phyloP scores from a whole-genome alignment of 2,113 vertebrate species.

The Colistium nudipinnis region DNA sequence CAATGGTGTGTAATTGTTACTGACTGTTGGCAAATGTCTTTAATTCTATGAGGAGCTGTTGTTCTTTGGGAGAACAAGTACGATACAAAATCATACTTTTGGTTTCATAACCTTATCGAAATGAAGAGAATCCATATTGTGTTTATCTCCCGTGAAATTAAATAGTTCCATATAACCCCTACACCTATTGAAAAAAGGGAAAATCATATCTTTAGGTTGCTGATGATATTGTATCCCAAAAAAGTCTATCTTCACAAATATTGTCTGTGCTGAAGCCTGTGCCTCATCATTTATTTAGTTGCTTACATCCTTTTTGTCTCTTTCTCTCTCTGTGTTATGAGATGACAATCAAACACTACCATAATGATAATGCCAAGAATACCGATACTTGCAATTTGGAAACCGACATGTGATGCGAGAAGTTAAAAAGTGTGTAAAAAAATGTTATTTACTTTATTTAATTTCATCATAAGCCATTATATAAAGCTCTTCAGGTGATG shows the following conservation, averaged over 20 bases:
- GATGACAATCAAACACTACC: slow-evolving; percentile 67
- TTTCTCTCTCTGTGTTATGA: slow-evolving; percentile 38
- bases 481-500: slow-evolving; percentile 27
- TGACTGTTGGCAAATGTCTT: slow-evolving; percentile 56
- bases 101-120: slow-evolving; percentile 25
- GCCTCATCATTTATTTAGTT: slow-evolving; percentile 7
- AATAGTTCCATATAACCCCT: not conserved
- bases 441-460: slow-evolving; percentile 18
- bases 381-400: slow-evolving; percentile 7
- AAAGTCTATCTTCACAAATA: slow-evolving; percentile 17
- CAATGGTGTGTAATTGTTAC: slow-evolving; percentile 49
- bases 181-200: slow-evolving; percentile 18
- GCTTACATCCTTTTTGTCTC: not conserved
- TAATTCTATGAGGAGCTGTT: slow-evolving; percentile 45
- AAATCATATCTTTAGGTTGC: slow-evolving; percentile 18
- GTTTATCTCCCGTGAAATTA: slow-evolving; percentile 12
- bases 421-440: not conserved
- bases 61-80: slow-evolving; percentile 43
- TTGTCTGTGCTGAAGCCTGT: slow-evolving; percentile 15
- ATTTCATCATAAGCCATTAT: slow-evolving; percentile 34
- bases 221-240: slow-evolving; percentile 21
- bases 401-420: slow-evolving; percentile 17
- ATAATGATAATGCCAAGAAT: slow-evolving; percentile 45
- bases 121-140: slow-evolving; percentile 9
- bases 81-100: slow-evolving; percentile 27